Evolutionary conservation across 1,140 invertebrate genomes (phyloP), one percentile per base, ranked within the genome.

Genomic region (Hyles vespertilio): DNA sequence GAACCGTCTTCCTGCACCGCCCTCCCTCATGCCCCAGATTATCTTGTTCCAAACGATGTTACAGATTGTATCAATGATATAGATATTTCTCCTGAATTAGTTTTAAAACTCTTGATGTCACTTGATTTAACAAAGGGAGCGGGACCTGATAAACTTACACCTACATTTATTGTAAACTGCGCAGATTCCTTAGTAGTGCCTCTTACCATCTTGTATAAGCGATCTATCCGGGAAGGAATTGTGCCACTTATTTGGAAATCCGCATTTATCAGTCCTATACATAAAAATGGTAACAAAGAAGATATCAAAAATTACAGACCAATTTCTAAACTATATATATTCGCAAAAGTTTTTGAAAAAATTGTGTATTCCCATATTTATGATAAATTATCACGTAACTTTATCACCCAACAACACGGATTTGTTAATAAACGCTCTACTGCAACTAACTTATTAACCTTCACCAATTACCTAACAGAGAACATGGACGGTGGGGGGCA

Each of bases 341-440:
- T 75, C 52, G 62, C 67, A 0, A 75, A 75, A 58, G 36, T 67
- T 43, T 45, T 72, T 6, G 69, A 75, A 48, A 36, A 51, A 44
- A 40, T 75, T 2, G 59, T 72, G 22, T 22, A 22, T 22, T 22
- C 22, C 22, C 22, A 22, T 22, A 22, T 22, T 22, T 22, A 22
- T 22, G 22, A 22, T 22, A 22, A 22, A 22, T 22, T 22, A 22
- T 22, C 22, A 22, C 22, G 22, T 22, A 22, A 5, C 40, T 56
- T 61, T 47, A 40, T 49, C 8, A n/a, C 47, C 22, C 50, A 62
- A 57, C 76, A 79, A 43, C 74, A 81, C 61, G 70, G 79, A 1
- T 72, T 77, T 43, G 3, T 67, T 2, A 57, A 45, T 8, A 63
- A 63, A 2, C 57, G 61, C n/a, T 77, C 74, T 7, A 73, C 67